phyloP scores from a whole-genome alignment of 2,888 invertebrate genomes.

The Troides oblongomaculatus region DNA sequence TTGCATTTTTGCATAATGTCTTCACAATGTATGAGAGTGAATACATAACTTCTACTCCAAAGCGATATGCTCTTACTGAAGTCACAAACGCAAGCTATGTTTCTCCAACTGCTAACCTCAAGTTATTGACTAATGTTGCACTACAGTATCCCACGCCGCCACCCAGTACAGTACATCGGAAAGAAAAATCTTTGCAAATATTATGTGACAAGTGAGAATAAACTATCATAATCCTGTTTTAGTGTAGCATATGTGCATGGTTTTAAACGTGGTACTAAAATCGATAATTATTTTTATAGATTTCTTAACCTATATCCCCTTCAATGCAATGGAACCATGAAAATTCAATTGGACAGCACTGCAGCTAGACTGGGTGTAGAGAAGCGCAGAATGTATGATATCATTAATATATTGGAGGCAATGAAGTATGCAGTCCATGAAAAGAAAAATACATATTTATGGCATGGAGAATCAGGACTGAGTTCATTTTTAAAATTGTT shows the following conservation, averaged over 20 bases:
- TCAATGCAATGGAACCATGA: constrained; percentile 68
- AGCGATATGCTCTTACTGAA: constrained; percentile 77
- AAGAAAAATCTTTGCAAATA: constrained; percentile 81
- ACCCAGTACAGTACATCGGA: constrained; percentile 73
- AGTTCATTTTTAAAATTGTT: constrained; percentile 80
- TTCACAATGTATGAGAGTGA: constrained; percentile 77
- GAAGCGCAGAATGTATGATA: constrained; percentile 85
- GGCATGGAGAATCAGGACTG: constrained; percentile 84
- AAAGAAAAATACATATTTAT: constrained; percentile 84
- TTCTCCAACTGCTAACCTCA: constrained; percentile 84
- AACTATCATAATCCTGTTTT: neutral
- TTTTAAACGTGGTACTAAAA: neutral
- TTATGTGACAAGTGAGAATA: constrained; percentile 79
- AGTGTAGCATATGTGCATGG: neutral
- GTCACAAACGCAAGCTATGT: constrained; percentile 79
- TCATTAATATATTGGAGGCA: constrained; percentile 86
- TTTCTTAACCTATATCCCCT: constrained; percentile 80
- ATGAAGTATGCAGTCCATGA: constrained; percentile 84
- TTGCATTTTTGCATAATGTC: constrained; percentile 71
- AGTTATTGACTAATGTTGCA: constrained; percentile 83
- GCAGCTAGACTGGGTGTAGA: constrained; percentile 83
- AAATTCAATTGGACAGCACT: constrained; percentile 83
- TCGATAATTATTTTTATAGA: constrained; percentile 49
- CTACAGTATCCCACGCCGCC: constrained; percentile 76
- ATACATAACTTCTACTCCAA: constrained; percentile 75